Evolutionary conservation across 37 sponge, comb jelly and placozoan species (phyloP), one percentile per base, ranked within the genome.

Genomic region (Eunapius fragilis): DNA sequence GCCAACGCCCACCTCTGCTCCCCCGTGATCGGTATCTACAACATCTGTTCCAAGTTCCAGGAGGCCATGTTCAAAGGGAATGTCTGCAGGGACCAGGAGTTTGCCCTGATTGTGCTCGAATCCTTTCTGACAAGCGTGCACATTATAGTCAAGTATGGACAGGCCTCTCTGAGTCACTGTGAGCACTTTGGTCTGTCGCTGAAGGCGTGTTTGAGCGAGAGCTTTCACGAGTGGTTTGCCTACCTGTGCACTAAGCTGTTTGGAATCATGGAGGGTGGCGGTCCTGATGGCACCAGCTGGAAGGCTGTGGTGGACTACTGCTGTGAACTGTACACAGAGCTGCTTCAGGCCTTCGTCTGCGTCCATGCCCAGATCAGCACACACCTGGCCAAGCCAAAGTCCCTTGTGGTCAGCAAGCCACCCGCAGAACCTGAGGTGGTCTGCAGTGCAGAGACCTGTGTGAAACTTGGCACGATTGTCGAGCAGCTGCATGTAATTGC

Each of bases 231-330:
- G 37, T 91, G 91, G 91, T 82, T 91, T 35, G 70, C 87, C 22
- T 91, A 91, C 72, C 70, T 91, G 73, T 91, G 91, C 70, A 86
- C 91, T 22, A 91, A 91, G 70, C 81, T 91, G 37, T 87, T 81
- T n/a, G 87, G 74, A 9, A 25, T 87, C 0, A 48, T 82, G n/a
- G 76, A 76, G 37, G 19, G 25, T 36, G 25, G 19, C 5, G 31
- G 25, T 22, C 22, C 37, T 0, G 12, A 10, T 32, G 68, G 24
- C 0, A n/a, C 2, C 4, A 70, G 77, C 83, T 88, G 88, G 88
- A n/a, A n/a, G 14, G 50, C 11, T 0, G 72, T 88, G 22, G 24
- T 82, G 71, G 77, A 37, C 37, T 37, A 77, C 82, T 75, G 81
- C 12, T 41, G 78, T 24, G 58, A 17, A 9, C 87, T 78, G 28